Evolutionary conservation across 2,113 vertebrate genomes (phyloP).

Genomic region (Myocastor coypus): DNA sequence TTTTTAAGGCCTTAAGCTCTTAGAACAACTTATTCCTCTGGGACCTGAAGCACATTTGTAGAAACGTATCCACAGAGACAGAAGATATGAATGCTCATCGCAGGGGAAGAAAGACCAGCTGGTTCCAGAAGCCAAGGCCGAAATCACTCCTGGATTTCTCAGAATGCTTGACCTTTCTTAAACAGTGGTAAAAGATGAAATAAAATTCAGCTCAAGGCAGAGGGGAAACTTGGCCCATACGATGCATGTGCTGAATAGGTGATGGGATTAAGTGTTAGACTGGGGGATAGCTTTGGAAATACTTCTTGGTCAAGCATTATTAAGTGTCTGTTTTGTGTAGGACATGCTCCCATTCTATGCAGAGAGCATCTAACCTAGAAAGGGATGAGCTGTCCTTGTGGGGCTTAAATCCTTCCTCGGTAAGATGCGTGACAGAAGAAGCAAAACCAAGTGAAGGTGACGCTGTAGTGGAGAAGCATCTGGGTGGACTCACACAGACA

Average conservation of each 20-base stretch:
- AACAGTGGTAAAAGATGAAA: background rate
- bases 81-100: background rate
- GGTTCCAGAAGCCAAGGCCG: background rate
- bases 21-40: constrained; percentile 51
- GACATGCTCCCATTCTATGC: background rate
- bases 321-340: background rate
- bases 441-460: background rate
- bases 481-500: background rate
- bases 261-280: background rate
- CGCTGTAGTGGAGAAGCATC: background rate
- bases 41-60: constrained; percentile 7
- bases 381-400: background rate
- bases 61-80: background rate
- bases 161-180: background rate
- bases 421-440: background rate
- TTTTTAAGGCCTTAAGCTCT: constrained; percentile 51
- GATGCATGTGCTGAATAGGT: background rate
- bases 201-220: background rate
- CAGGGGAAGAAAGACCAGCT: background rate
- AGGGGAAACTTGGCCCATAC: constrained; percentile 9
- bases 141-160: background rate
- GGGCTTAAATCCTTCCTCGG: background rate
- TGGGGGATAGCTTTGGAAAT: background rate
- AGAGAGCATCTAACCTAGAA: background rate
- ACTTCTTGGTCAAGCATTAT: background rate